phyloP scores from a whole-genome alignment of 1,140 invertebrate species.

The Sesamia nonagrioides region DNA sequence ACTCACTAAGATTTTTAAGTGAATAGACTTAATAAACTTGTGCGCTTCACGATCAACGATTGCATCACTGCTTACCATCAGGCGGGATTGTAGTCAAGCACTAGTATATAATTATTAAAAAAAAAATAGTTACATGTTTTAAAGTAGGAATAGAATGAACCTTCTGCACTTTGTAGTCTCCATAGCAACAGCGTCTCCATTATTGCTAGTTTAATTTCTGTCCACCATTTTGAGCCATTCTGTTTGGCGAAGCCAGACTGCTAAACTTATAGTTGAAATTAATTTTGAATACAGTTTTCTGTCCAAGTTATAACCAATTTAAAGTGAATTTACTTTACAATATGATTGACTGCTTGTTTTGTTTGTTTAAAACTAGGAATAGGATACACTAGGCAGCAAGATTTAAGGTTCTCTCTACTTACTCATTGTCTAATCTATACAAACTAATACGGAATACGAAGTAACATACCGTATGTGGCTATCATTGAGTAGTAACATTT shows the following conservation, averaged over 20 bases:
- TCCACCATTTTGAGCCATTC: conserved; percentile 34
- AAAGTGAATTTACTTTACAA: not conserved
- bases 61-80: too few species aligned
- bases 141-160: too few species aligned
- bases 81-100: too few species aligned
- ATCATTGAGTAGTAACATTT: too few species aligned
- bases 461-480: too few species aligned
- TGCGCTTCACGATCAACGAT: too few species aligned
- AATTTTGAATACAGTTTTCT: conserved; percentile 36
- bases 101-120: too few species aligned
- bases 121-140: too few species aligned
- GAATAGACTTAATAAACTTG: too few species aligned
- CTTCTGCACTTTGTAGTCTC: not conserved
- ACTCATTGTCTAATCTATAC: too few species aligned
- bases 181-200: conserved; percentile 14
- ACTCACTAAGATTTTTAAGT: too few species aligned
- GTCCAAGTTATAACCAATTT: conserved; percentile 20
- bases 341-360: not conserved
- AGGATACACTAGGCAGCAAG: not conserved
- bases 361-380: not conserved
- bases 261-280: conserved; percentile 35
- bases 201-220: conserved; percentile 41
- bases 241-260: conserved; percentile 23
- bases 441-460: too few species aligned
- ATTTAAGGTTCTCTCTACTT: not conserved